phyloP scores from a whole-genome alignment of 2,113 vertebrate genomes.

The Vimba vimba region DNA sequence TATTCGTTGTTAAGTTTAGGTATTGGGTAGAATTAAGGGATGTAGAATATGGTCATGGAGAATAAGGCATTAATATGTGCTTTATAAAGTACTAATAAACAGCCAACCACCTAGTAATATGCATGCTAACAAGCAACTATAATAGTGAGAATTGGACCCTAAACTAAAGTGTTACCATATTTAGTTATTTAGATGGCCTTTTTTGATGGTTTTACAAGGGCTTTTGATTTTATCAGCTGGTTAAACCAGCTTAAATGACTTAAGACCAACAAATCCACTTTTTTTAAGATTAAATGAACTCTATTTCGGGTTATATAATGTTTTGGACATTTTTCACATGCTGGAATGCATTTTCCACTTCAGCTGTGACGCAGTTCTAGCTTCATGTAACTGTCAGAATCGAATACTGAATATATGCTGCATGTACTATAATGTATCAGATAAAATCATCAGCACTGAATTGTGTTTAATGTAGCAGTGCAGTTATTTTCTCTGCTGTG shows the following conservation, averaged over 20 bases:
- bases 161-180: no score
- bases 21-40: no score
- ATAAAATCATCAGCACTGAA: not conserved
- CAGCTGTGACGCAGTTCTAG: not conserved
- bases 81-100: no score
- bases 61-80: no score
- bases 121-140: no score
- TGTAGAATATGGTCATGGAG: no score
- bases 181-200: no score
- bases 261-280: not conserved
- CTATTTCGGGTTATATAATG: not conserved
- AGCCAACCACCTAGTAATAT: no score
- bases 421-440: constrained; percentile 4
- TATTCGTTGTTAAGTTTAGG: no score
- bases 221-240: constrained; percentile 17
- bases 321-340: constrained; percentile 1
- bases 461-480: constrained; percentile 34
- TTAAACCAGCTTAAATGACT: not conserved
- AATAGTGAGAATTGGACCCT: no score
- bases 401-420: not conserved
- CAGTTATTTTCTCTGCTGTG: constrained; percentile 37
- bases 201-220: not conserved
- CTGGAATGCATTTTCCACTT: not conserved
- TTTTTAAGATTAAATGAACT: not conserved
- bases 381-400: constrained; percentile 2